Evolutionary conservation across 2,888 invertebrate genomes (phyloP), one percentile per base, ranked within the genome.

Genomic region (Iphiclides podalirius): DNA sequence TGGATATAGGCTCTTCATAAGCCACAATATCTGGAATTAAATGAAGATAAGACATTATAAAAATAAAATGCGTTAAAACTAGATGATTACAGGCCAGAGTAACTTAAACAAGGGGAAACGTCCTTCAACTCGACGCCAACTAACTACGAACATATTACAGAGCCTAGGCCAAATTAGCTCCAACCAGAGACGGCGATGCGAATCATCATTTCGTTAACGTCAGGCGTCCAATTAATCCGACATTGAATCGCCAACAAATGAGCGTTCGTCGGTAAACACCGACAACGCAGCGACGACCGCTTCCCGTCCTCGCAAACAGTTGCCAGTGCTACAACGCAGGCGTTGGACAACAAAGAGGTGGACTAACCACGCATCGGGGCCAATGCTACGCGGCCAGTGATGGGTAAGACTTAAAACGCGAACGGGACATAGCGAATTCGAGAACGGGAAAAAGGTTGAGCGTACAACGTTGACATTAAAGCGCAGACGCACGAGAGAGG

Each of bases 401-500:
- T 20, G 20, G 6, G 20, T 3, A 6, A 20, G 20, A 6, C 20
- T 6, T 20, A 20, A 20, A 20, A 20, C 20, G n/a, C n/a, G 20
- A 53, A 48, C 57, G 58, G 59, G 63, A 56, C 54, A 9, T 4
- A 9, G 28, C 8, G 28, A 28, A 28, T 28, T 28, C n/a, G 31
- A 31, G 31, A 31, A 31, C 31, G 31, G 31, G n/a, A 75, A 70
- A 75, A 72, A 68, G 64, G 64, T 70, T 55, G 60, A 33, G 41
- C 58, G 60, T 67, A 67, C 26, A 8, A 1, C 11, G 31, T 75
- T 79, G 77, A 77, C 77, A 76, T 77, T 80, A 76, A 72, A 53
- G 66, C 57, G 72, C 64, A 72, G 53, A 66, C 57, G 72, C 64
- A 59, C 67, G 58, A 75, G 79, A 79, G 76, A 76, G 80, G 75